Conservation (phyloP, 2,888 invertebrate species). For the Ischnura elegans region DNA sequence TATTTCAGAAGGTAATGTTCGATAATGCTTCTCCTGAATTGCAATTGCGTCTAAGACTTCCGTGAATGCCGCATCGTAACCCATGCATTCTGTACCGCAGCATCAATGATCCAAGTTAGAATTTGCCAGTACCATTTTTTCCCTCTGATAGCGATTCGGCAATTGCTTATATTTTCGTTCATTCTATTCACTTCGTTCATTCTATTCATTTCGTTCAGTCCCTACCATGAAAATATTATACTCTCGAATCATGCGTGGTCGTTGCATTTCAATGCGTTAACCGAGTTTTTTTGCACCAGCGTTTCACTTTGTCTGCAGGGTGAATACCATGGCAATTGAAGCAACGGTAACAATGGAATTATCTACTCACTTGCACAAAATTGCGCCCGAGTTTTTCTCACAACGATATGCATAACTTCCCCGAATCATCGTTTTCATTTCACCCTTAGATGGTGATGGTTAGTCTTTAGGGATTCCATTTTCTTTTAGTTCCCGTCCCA, state of each 20-base stretch:
- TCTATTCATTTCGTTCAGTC: too few relatives aligned
- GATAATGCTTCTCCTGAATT: not conserved
- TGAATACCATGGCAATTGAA: constrained; percentile 42
- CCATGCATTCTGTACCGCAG: not conserved
- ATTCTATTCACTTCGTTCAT: too few relatives aligned
- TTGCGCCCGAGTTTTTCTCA: constrained; percentile 68
- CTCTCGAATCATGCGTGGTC: constrained; percentile 38
- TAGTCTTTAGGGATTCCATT: constrained; percentile 70
- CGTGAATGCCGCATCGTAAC: not conserved
- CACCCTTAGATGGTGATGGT: constrained; percentile 68
- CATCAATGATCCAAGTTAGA: constrained; percentile 22
- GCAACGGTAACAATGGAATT: constrained; percentile 37
- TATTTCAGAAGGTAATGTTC: not conserved
- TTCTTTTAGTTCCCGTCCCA: constrained; percentile 73
- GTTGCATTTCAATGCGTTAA: constrained; percentile 23
- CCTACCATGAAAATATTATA: constrained; percentile 37
- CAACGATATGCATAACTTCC: constrained; percentile 68
- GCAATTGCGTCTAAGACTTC: not conserved
- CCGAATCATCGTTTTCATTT: constrained; percentile 69
- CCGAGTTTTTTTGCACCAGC: constrained; percentile 11
- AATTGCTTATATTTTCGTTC: not conserved
- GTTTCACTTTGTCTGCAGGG: constrained; percentile 34
- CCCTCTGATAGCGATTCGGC: constrained; percentile 23
- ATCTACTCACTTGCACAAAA: constrained; percentile 48
- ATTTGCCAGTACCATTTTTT: constrained; percentile 29